These are phyloP conservation scores for Drosophila neotestacea DNA, from an alignment of 2,888 invertebrate genomes.

Conservation along the genomic window DNA sequence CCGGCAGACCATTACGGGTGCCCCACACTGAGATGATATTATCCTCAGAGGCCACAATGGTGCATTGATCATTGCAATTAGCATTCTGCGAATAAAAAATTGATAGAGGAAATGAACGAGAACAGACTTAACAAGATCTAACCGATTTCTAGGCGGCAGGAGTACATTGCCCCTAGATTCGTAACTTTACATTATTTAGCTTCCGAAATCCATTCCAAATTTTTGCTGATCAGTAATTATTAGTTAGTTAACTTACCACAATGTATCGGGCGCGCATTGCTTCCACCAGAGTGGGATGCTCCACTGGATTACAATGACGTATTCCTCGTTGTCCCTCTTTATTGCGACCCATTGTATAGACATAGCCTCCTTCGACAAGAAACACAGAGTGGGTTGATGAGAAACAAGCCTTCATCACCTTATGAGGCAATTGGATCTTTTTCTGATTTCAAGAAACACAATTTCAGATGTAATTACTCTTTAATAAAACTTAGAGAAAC, in stretches of 20 bases:
- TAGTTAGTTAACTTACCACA: slow-evolving; percentile 60
- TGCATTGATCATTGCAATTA: slow-evolving; percentile 88
- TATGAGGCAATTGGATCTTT: slow-evolving; percentile 86
- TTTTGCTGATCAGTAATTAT: too few relatives aligned
- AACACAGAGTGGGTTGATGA: slow-evolving; percentile 88
- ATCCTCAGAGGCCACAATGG: slow-evolving; percentile 88
- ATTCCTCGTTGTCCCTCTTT: slow-evolving; percentile 88
- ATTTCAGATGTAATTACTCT: background rate
- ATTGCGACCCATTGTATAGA: slow-evolving; percentile 89
- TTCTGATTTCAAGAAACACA: slow-evolving; percentile 65
- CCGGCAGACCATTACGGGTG: slow-evolving; percentile 85
- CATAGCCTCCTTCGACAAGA: slow-evolving; percentile 88
- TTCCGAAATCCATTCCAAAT: too few relatives aligned
- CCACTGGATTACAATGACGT: slow-evolving; percentile 79
- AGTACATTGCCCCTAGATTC: too few relatives aligned
- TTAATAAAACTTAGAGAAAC: too few relatives aligned
- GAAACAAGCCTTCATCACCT: slow-evolving; percentile 87
- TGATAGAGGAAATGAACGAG: too few relatives aligned
- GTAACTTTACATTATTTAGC: too few relatives aligned
- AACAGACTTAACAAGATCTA: too few relatives aligned
- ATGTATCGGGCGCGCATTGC: slow-evolving; percentile 82
- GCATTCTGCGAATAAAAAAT: slow-evolving; percentile 86
- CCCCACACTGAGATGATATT: slow-evolving; percentile 91
- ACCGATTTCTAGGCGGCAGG: too few relatives aligned
- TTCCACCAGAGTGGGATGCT: slow-evolving; percentile 81